These are phyloP conservation scores for Thymelicus acteon DNA, from an alignment of 2,888 invertebrate species.

Conservation along the genomic window DNA sequence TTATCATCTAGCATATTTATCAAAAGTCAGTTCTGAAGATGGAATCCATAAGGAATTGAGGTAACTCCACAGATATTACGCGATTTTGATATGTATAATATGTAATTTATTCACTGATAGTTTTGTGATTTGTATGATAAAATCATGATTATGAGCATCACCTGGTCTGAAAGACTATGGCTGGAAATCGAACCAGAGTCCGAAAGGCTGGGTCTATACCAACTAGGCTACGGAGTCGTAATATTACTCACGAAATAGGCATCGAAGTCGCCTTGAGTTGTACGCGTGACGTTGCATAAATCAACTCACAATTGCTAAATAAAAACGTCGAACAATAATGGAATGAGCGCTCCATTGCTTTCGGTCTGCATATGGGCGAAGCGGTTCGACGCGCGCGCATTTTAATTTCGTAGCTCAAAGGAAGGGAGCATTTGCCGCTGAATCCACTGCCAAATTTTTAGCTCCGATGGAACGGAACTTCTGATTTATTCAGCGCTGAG, in stretches of 20 bases:
- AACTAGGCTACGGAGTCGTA: neutral
- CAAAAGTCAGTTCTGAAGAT: too few species aligned
- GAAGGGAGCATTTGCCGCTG: conserved; percentile 8
- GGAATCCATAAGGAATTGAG: too few species aligned
- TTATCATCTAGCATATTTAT: too few species aligned
- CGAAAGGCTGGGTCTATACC: neutral
- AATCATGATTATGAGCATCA: too few species aligned
- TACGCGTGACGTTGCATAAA: conserved; percentile 57
- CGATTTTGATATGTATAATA: too few species aligned
- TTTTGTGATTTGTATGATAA: too few species aligned
- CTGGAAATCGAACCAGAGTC: neutral
- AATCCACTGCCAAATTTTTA: neutral
- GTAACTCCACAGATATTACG: too few species aligned
- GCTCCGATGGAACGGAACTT: neutral
- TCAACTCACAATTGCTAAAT: conserved; percentile 54
- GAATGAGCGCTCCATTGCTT: conserved; percentile 59
- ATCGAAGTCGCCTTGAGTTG: conserved; percentile 18
- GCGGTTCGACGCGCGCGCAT: conserved; percentile 62
- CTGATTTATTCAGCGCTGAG: neutral
- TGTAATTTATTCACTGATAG: too few species aligned
- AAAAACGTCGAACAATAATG: conserved; percentile 58
- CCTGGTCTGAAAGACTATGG: too few species aligned
- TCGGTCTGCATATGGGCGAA: conserved; percentile 63
- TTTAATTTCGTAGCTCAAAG: conserved; percentile 54
- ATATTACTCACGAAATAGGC: neutral